Conservation (phyloP, 2,113 vertebrate genomes). For the Nesogale talazaci region DNA sequence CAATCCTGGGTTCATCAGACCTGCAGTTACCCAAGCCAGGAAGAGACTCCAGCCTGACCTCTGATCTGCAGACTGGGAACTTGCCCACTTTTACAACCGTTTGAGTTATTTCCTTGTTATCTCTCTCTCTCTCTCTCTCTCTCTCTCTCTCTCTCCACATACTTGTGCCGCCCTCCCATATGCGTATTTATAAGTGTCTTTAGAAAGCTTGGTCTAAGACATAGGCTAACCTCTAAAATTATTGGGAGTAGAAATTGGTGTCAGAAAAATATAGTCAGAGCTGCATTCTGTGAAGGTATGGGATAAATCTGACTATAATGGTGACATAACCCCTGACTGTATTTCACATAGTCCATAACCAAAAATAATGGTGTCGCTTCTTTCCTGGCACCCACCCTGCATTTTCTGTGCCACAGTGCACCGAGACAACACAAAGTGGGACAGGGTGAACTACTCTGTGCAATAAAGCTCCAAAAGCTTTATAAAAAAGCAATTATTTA, state of each 20-base stretch:
- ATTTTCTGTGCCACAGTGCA: not conserved
- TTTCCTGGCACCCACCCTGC: not conserved
- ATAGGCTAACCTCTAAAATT: not conserved
- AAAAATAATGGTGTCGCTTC: not conserved
- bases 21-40: too few species aligned
- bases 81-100: too few species aligned
- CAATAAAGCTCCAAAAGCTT: not conserved
- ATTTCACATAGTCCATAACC: not conserved
- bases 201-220: too few species aligned
- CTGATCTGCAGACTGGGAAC: too few species aligned
- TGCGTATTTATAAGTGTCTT: too few species aligned
- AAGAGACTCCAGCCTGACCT: too few species aligned
- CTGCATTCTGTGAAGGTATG: not conserved
- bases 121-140: too few species aligned
- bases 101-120: too few species aligned
- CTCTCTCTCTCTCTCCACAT: too few species aligned
- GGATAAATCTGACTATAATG: not conserved
- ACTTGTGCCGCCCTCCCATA: too few species aligned
- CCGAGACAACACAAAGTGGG: not conserved
- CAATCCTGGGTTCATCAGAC: too few species aligned
- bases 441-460: not conserved
- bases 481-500: not conserved
- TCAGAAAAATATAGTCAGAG: not conserved
- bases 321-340: not conserved
- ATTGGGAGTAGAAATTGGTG: not conserved